Evolutionary conservation across 1,140 invertebrate genomes (phyloP), one percentile per base, ranked within the genome.

Genomic region (Brachionus angularis): DNA sequence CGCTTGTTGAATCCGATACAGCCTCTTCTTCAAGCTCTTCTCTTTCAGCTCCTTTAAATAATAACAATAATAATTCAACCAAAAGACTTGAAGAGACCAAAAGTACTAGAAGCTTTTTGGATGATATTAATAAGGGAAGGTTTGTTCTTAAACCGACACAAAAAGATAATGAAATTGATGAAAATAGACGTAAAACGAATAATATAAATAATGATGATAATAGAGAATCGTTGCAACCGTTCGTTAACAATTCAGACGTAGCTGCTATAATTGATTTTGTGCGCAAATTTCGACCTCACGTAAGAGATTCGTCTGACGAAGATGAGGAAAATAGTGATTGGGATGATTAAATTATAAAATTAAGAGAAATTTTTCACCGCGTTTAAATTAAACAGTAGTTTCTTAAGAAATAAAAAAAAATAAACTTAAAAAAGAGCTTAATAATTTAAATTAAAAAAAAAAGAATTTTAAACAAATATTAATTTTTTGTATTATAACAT

Each of bases 211-310:
- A 36, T 46, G 27, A 44, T 64, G 29, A 21, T 1, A n/a, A 18
- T 12, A 67, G n/a, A 46, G 62, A 67, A 34, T 31, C 62, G 3
- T 47, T 67, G 12, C 62, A 67, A 50, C 44, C 36, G 29, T 50
- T 67, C 29, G 62, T 67, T 34, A 67, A 67, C 29, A 67, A 67
- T 67, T 67, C 62, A 47, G 62, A 67, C 25, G 62, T 67, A 14
- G 62, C 62, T 18, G 62, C 62, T 14, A 67, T 67, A 47, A 67
- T 67, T 16, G 62, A 67, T 50, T 67, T 67, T 67, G 62, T 67
- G 8, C 42, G 62, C 10, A 67, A 67, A 27, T 67, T 67, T 36
- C n/a, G 62, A 50, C 62, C 62, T 2, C 62, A 67, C 47, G 62
- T 67, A 2, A 47, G 62, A 47, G 62, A 67, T 47, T 67, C 62